phyloP scores from a whole-genome alignment of 2,797 vertebrate species.

The Sebastes matsubarae region DNA sequence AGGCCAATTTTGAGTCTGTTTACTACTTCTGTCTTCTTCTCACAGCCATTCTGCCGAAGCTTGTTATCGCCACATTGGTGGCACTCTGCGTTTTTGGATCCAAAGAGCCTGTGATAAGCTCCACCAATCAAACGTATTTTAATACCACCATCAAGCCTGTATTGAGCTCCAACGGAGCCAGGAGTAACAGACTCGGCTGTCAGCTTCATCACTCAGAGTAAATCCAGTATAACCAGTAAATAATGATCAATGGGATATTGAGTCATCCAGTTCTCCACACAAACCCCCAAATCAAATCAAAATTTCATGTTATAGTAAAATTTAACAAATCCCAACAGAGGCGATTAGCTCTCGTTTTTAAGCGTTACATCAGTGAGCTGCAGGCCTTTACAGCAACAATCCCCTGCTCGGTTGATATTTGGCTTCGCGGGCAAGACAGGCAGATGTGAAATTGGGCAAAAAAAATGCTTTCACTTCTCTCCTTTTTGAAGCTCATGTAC shows the following conservation, averaged over 20 bases:
- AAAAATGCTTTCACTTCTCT: neutral
- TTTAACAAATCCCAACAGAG: constrained; percentile 2
- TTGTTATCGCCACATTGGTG: neutral
- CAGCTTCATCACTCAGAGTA: constrained; percentile 1
- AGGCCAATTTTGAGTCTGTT: constrained; percentile 45
- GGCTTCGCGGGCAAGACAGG: neutral
- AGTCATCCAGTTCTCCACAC: neutral
- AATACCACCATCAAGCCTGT: constrained; percentile 9
- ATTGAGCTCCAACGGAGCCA: neutral
- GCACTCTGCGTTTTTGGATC: constrained; percentile 14
- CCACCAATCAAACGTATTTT: constrained; percentile 28
- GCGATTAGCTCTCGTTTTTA: neutral
- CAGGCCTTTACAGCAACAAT: neutral
- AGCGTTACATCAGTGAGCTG: constrained; percentile 6
- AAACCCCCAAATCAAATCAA: neutral
- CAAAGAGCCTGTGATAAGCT: constrained; percentile 27
- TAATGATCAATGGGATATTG: constrained; percentile 12
- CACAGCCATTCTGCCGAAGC: constrained; percentile 12
- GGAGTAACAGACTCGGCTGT: neutral
- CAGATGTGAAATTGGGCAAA: neutral
- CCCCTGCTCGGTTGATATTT: neutral
- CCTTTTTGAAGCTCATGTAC: neutral
- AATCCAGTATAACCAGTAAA: constrained; percentile 8
- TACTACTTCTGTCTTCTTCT: constrained; percentile 47
- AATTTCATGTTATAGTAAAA: neutral